Conservation (phyloP, 2,797 vertebrate genomes). For the Hybognathus amarus region DNA sequence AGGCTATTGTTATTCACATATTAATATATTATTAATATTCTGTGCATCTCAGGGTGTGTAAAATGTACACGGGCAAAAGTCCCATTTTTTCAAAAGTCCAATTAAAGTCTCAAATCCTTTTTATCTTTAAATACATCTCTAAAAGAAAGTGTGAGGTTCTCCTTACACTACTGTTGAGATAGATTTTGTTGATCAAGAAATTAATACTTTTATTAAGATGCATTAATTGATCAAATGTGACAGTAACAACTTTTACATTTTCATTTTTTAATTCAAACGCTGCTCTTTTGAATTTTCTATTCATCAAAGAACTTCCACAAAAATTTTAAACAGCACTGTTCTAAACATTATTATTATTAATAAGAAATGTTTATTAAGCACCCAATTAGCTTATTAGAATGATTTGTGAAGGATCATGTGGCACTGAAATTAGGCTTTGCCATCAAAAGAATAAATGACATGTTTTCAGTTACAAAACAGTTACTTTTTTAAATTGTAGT, state of each 20-base stretch:
- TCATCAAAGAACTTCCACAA: not conserved
- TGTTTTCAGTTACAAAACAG: not conserved
- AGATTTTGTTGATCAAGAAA: not conserved
- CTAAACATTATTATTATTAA: not conserved
- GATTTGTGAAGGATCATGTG: not conserved
- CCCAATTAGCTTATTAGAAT: not conserved
- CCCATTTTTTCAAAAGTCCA: not conserved
- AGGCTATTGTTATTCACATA: not conserved
- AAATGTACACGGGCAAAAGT: not conserved
- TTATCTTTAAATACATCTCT: not conserved
- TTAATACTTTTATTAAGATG: not conserved
- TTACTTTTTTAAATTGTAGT: not conserved
- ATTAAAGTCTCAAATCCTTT: no score
- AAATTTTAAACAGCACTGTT: not conserved
- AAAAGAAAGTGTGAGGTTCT: not conserved
- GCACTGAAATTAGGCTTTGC: not conserved
- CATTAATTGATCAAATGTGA: not conserved
- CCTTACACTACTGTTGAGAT: not conserved
- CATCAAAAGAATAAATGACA: not conserved
- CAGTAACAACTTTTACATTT: not conserved
- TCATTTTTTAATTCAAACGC: not conserved
- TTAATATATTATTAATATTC: no score
- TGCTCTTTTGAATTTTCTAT: not conserved
- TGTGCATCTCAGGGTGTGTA: not conserved
- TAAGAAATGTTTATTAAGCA: not conserved